phyloP scores from a whole-genome alignment of 2,797 vertebrate genomes.

The Eutrigla gurnardus region DNA sequence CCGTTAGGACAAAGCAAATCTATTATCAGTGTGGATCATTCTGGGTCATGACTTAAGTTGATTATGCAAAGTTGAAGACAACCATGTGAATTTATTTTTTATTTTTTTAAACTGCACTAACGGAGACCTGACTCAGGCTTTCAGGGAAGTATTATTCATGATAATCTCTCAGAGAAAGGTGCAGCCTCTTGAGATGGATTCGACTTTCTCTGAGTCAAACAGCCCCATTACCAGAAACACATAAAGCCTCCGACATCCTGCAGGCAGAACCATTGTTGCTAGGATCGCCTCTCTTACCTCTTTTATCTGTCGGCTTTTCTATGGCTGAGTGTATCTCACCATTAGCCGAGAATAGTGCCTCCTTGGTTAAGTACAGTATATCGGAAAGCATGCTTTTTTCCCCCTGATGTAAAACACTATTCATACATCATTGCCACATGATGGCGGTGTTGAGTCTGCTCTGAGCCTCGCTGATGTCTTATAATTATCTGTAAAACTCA shows the following conservation, averaged over 20 bases:
- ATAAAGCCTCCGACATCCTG: conserved; percentile 40
- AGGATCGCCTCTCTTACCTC: neutral
- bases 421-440: conserved; percentile 15
- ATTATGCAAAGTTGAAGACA: conserved; percentile 1
- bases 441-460: conserved; percentile 26
- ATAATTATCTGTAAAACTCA: neutral
- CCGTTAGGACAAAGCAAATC: neutral
- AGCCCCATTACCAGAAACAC: conserved; percentile 26
- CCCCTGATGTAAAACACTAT: neutral
- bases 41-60: neutral
- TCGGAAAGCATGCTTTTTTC: neutral
- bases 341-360: conserved; percentile 4
- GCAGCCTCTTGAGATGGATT: conserved; percentile 8
- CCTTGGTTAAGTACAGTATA: neutral
- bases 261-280: conserved; percentile 22
- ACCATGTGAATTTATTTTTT: conserved; percentile 2
- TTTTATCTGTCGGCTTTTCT: conserved; percentile 28
- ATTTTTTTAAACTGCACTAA: neutral
- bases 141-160: conserved; percentile 5
- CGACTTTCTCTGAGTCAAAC: conserved; percentile 19
- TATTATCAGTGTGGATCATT: conserved; percentile 18
- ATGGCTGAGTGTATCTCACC: conserved; percentile 35
- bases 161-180: conserved; percentile 16
- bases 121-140: neutral
- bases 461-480: neutral